These are phyloP conservation scores for Pandion haliaetus DNA, from an alignment of 2,113 vertebrate species.

Conservation along the genomic window DNA sequence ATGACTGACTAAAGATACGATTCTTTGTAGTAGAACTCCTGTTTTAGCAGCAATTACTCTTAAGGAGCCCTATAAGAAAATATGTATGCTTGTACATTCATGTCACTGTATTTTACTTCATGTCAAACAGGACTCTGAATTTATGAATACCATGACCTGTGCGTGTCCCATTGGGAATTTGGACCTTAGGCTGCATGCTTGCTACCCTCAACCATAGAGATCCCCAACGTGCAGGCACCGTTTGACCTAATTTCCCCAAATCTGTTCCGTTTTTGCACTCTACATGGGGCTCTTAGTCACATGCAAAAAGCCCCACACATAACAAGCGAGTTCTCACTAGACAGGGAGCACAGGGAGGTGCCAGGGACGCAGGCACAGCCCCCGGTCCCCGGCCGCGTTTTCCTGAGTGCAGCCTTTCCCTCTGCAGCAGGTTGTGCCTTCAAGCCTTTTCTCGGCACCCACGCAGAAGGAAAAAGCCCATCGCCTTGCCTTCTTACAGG, in stretches of 20 bases:
- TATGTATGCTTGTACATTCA: not conserved
- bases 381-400: not conserved
- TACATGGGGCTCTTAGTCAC: not conserved
- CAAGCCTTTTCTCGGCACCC: not conserved
- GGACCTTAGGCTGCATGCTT: not conserved
- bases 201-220: not conserved
- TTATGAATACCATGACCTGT: not conserved
- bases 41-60: not conserved
- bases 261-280: not conserved
- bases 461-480: not conserved
- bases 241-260: not conserved
- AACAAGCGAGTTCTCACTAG: not conserved
- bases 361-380: accelerated
- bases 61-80: not conserved
- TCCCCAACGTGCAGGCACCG: not conserved
- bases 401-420: not conserved
- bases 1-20: not conserved
- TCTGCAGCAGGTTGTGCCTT: not conserved
- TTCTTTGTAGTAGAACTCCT: not conserved
- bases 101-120: not conserved
- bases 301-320: not conserved
- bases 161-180: not conserved
- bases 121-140: not conserved
- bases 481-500: not conserved
- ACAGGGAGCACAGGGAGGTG: not conserved